Conservation (phyloP, 2,888 invertebrate species). For the Byasa hedistus region DNA sequence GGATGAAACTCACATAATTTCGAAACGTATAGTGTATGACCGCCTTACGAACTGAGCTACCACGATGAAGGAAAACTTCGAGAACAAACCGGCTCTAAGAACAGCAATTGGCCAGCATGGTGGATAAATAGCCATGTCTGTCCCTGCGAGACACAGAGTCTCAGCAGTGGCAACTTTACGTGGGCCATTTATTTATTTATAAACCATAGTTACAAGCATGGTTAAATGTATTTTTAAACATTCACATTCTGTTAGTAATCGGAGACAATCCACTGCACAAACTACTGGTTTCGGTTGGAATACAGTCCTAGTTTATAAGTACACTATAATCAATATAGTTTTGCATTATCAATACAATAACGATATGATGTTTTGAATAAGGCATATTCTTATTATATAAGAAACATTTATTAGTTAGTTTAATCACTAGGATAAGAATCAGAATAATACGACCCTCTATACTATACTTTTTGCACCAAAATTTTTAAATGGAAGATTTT, state of each 20-base stretch:
- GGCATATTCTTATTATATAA: slow-evolving; percentile 79
- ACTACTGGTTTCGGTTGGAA: slow-evolving; percentile 10
- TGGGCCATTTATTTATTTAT: no score
- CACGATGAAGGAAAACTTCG: no score
- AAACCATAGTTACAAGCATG: neutral
- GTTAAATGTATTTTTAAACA: neutral
- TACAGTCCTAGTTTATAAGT: slow-evolving; percentile 19
- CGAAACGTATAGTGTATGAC: no score
- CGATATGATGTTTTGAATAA: slow-evolving; percentile 76
- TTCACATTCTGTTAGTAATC: neutral
- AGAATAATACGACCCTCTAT: slow-evolving; percentile 21
- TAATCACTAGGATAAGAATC: slow-evolving; percentile 38
- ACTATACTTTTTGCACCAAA: slow-evolving; percentile 40
- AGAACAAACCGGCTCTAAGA: no score
- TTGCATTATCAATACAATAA: slow-evolving; percentile 75
- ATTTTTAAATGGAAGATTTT: slow-evolving; percentile 35
- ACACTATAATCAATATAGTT: slow-evolving; percentile 32
- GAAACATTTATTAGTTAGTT: slow-evolving; percentile 49
- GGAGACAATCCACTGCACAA: neutral
- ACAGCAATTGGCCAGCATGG: no score
- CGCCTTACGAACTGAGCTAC: no score
- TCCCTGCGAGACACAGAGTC: no score
- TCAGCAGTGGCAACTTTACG: no score
- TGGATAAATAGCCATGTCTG: no score
- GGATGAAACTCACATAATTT: no score